phyloP scores from a whole-genome alignment of 2,797 vertebrate species.

The Onychomys torridus region DNA sequence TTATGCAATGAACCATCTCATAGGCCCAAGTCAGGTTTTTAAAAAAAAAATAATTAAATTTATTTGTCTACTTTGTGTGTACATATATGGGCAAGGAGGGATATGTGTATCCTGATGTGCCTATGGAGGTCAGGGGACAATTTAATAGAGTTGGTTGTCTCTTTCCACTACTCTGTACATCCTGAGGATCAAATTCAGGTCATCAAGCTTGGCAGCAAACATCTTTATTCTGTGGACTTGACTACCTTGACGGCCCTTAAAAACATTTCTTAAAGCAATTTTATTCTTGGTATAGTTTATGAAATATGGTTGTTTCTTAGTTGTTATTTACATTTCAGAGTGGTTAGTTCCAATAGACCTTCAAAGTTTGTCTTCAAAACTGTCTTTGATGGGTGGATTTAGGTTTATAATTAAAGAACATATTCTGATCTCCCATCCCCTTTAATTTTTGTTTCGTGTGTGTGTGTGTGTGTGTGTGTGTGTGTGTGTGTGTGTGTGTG shows the following conservation, averaged over 20 bases:
- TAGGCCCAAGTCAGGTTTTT: background rate
- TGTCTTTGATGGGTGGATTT: background rate
- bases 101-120: background rate
- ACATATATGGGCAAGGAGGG: too few species aligned
- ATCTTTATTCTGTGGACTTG: background rate
- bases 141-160: background rate
- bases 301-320: background rate
- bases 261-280: background rate
- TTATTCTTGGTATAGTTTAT: background rate
- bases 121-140: background rate
- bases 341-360: background rate
- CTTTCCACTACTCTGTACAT: background rate
- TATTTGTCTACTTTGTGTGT: background rate
- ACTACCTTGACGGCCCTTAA: background rate
- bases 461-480: background rate
- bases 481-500: background rate
- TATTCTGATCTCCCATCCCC: background rate
- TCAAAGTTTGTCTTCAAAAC: background rate
- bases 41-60: background rate
- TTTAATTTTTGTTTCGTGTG: background rate
- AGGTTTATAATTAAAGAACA: background rate
- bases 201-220: background rate
- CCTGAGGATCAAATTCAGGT: background rate
- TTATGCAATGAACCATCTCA: background rate
- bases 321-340: background rate